phyloP scores from a whole-genome alignment of 2,888 invertebrate genomes.

The Orgyia antiqua region DNA sequence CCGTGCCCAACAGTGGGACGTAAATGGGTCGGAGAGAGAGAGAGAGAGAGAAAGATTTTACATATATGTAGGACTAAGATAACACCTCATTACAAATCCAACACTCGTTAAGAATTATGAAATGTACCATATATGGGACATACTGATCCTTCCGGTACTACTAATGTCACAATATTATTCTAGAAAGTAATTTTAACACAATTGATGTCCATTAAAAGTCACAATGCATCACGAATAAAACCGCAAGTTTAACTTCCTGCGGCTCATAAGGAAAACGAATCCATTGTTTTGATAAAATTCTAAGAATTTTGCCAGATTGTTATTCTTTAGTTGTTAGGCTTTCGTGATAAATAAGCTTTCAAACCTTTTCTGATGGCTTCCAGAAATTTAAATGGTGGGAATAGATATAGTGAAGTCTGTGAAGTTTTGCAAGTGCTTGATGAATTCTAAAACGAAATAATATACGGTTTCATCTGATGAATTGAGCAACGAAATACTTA shows the following conservation, averaged over 20 bases:
- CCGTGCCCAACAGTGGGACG: too few relatives aligned
- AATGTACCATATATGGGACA: background rate
- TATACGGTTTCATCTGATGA: too few relatives aligned
- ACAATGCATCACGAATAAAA: conserved; percentile 19
- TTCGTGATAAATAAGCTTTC: conserved; percentile 14
- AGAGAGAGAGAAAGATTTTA: too few relatives aligned
- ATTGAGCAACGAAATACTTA: too few relatives aligned
- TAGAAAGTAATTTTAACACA: conserved; percentile 8
- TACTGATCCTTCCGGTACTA: conserved; percentile 2
- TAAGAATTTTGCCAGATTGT: conserved; percentile 17
- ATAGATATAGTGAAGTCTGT: background rate
- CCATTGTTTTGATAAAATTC: conserved; percentile 28
- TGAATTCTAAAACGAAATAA: too few relatives aligned
- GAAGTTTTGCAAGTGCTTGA: too few relatives aligned
- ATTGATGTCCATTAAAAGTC: conserved; percentile 9
- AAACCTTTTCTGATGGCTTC: conserved; percentile 8
- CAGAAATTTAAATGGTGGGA: conserved; percentile 9
- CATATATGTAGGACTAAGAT: too few relatives aligned
- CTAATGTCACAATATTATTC: conserved; percentile 2
- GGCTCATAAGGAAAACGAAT: conserved; percentile 22
- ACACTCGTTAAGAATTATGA: too few relatives aligned
- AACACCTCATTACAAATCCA: too few relatives aligned
- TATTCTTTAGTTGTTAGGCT: conserved; percentile 18
- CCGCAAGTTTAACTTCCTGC: conserved; percentile 22
- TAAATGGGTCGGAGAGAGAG: too few relatives aligned